Percentiles rank a stretch among this genome's conserved stretches.
Evolutionary conservation across 2,113 vertebrate genomes (phyloP).

Genomic region (Epinephelus cyanopodus): DNA sequence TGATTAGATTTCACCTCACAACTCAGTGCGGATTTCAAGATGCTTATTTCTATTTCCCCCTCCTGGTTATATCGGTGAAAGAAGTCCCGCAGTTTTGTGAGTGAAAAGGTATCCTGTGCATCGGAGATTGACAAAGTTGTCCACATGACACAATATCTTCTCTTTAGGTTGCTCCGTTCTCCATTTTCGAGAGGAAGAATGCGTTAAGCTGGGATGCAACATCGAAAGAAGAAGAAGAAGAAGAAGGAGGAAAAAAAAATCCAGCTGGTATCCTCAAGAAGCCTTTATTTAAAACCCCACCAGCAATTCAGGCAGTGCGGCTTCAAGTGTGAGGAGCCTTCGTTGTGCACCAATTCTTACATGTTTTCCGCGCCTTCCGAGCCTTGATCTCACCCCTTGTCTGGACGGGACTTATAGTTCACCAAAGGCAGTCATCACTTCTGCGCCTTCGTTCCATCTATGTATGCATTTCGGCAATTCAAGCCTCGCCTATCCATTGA

Average conservation of each 20-base stretch:
- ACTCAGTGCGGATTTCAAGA: conserved; percentile 92
- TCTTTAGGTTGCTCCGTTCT: conserved; percentile 36
- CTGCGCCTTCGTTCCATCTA: conserved; percentile 60
- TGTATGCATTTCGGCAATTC: conserved; percentile 44
- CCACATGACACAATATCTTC: conserved; percentile 23
- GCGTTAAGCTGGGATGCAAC: conserved; percentile 30
- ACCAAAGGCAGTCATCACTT: conserved; percentile 56
- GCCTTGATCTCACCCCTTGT: conserved; percentile 38
- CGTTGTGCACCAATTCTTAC: conserved; percentile 22
- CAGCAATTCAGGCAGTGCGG: conserved; percentile 13
- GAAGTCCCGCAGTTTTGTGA: conserved; percentile 41
- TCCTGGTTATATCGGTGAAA: conserved; percentile 24
- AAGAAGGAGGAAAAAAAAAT: conserved; percentile 21
- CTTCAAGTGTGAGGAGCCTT: conserved; percentile 36
- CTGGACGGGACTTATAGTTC: conserved; percentile 63
- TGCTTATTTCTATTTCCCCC: conserved; percentile 67
- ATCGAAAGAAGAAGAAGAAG: neutral
- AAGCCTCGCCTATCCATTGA: conserved; percentile 62
- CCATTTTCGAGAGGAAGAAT: conserved; percentile 36
- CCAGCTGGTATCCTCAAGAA: conserved; percentile 57
- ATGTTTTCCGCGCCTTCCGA: conserved; percentile 34
- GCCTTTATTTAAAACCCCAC: conserved; percentile 29
- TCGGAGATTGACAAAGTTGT: conserved; percentile 51
- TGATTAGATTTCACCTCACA: conserved; percentile 97
- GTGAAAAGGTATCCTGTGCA: conserved; percentile 33